Conservation (phyloP, 2,888 invertebrate genomes). For the Mythimna ferrago region DNA sequence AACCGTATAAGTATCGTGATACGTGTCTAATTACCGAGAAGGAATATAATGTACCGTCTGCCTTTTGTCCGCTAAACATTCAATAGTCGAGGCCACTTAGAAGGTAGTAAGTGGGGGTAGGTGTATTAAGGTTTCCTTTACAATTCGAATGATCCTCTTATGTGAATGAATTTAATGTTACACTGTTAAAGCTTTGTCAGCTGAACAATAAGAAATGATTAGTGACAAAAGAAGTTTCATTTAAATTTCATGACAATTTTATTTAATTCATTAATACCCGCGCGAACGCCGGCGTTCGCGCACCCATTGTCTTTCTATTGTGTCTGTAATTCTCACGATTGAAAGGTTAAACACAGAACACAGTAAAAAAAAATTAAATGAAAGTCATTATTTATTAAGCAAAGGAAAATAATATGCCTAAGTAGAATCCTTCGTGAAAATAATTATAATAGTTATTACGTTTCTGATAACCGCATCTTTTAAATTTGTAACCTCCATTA, state of each 20-base stretch:
- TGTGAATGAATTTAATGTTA: constrained; percentile 32
- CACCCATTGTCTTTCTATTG: no score
- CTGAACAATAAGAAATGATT: background rate
- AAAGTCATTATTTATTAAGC: no score
- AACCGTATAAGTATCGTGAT: constrained; percentile 68
- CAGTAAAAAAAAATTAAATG: background rate
- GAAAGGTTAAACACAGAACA: no score
- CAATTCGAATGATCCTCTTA: constrained; percentile 8
- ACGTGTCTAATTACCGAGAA: constrained; percentile 66
- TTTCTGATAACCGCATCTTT: constrained; percentile 20
- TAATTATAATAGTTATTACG: constrained; percentile 3
- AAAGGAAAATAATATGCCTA: background rate
- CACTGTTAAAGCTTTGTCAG: constrained; percentile 8
- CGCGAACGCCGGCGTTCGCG: no score
- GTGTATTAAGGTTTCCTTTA: constrained; percentile 22
- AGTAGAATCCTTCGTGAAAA: background rate
- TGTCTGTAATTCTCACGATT: no score
- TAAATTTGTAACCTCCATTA: constrained; percentile 41
- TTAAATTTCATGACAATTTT: background rate
- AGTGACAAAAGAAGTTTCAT: background rate
- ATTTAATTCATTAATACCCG: no score
- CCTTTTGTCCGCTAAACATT: constrained; percentile 32
- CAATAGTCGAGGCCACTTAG: constrained; percentile 40
- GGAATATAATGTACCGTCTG: constrained; percentile 52
- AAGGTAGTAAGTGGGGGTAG: constrained; percentile 4